Evolutionary conservation across 2,113 vertebrate species (phyloP).

Genomic region (Elgaria multicarinata): DNA sequence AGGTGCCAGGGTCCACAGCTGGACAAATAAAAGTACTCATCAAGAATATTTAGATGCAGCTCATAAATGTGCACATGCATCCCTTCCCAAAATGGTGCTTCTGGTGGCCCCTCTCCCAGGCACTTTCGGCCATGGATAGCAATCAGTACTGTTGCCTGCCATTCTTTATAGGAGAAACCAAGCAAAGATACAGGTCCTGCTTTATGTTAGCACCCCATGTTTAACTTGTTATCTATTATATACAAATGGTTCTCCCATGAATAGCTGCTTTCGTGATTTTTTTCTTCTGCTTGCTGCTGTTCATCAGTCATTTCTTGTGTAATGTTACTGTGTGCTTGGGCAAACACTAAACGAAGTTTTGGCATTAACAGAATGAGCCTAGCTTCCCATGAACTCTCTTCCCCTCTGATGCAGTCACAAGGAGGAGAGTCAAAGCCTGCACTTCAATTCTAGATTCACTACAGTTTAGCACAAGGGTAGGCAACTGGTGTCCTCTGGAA

Average conservation of each 20-base stretch:
- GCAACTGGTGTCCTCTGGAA: too few species aligned
- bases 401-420: neutral
- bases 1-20: neutral
- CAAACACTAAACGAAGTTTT: neutral
- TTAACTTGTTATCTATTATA: neutral
- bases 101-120: neutral
- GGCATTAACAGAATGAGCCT: too few species aligned
- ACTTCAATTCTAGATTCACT: neutral
- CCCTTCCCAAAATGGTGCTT: neutral
- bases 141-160: neutral
- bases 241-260: slow-evolving; percentile 17
- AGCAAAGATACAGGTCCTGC: slow-evolving; percentile 15
- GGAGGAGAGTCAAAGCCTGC: neutral
- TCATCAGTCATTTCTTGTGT: neutral
- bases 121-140: neutral
- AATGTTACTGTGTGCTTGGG: too few species aligned
- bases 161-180: neutral
- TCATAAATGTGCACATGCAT: neutral
- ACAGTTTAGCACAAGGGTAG: too few species aligned
- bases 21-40: neutral
- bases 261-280: slow-evolving; percentile 20
- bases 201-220: slow-evolving; percentile 7
- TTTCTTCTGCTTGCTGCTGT: neutral
- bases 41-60: neutral
- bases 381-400: neutral